Evolutionary conservation across 1,140 invertebrate genomes (phyloP), one percentile per base, ranked within the genome.

Genomic region (Cydia pomonella): DNA sequence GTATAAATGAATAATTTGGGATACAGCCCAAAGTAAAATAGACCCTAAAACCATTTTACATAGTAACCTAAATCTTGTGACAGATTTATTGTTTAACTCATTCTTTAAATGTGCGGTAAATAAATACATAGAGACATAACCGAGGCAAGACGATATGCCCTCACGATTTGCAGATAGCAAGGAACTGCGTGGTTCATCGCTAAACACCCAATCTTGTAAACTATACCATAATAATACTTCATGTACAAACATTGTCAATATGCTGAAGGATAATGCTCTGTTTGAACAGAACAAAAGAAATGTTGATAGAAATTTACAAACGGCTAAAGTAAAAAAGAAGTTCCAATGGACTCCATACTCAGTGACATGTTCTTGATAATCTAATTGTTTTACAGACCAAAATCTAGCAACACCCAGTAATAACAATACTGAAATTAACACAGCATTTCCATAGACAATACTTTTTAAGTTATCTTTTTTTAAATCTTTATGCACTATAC

Each of bases 321-420:
- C 92, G 27, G 97, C 97, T 47, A 99, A 88, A 1, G 98, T 99
- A 75, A 99, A 96, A 86, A 99, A 99, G 87, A 99, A 99, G 90
- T 99, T 99, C 97, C 98, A 99, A 92, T 99, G 98, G 5, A 97
- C 94, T 3, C 98, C 99, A 94, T 99, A 99, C 87, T 99, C 99
- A 6, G 95, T 95, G 0, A 97, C 94, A 90, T 98, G 97, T 84
- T 97, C 95, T 73, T 98, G 96, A 91, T 99, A 99, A 74, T 97
- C 94, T 3, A 96, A 88, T 75, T 94, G 83, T 84, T 95, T 95
- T 12, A 96, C 92, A n/a, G 95, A 88, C 2, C 95, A 33, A 76
- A 94, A 95, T 82, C 98, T 94, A 0, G 93, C 86, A 3, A 97
- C 74, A 5, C 98, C 98, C 12, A 99, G 83, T 0, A 95, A 62